A percentile compares a stretch with the other conserved stretches of the same genome.
Evolutionary conservation across 2,797 vertebrate species (phyloP).

Genomic region (Nannoperca obscura): DNA sequence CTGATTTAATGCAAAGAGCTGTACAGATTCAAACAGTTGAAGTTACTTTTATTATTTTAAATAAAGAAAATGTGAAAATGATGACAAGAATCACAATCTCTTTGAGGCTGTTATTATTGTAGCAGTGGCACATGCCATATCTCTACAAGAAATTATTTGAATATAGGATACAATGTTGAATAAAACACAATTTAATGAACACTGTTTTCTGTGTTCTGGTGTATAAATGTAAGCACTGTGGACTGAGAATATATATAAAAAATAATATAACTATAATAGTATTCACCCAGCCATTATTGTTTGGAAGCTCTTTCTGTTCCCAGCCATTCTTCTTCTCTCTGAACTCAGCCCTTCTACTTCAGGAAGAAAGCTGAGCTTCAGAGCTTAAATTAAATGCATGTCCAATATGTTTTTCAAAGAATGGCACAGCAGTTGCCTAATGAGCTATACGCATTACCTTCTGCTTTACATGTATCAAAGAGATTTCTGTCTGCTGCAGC

Average conservation of each 20-base stretch:
- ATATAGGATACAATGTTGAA: constrained; percentile 7
- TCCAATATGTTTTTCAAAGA: constrained; percentile 76
- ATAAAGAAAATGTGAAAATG: neutral
- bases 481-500: constrained; percentile 66
- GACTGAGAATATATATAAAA: constrained; percentile 20
- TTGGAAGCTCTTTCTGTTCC: constrained; percentile 44
- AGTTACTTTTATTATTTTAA: neutral
- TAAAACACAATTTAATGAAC: constrained; percentile 2
- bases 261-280: constrained; percentile 33
- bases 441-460: constrained; percentile 75
- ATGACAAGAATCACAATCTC: neutral
- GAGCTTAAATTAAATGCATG: constrained; percentile 74
- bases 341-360: constrained; percentile 46
- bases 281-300: constrained; percentile 55
- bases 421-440: constrained; percentile 58
- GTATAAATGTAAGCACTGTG: neutral
- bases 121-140: neutral
- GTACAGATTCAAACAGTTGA: neutral
- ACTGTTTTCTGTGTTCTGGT: neutral
- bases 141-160: neutral
- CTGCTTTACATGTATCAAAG: constrained; percentile 74
- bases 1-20: neutral
- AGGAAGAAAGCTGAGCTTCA: constrained; percentile 58
- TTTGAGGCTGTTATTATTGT: neutral
- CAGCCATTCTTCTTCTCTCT: constrained; percentile 61